A percentile compares a stretch with the other conserved stretches of the same genome.
phyloP scores from a whole-genome alignment of 2,113 vertebrate species.

The Lanius ludovicianus region DNA sequence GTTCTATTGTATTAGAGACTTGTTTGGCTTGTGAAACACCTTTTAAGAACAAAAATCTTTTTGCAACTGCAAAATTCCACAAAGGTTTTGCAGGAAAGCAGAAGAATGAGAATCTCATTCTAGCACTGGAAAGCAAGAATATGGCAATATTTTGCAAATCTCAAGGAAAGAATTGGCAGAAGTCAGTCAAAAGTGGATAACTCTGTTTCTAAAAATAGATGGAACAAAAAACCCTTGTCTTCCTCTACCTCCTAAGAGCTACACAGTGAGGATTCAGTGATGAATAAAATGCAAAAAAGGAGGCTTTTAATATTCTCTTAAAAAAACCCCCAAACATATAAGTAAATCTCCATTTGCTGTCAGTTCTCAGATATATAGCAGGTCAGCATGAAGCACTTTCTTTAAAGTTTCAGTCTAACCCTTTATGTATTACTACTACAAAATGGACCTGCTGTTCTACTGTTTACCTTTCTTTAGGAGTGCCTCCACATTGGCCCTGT shows the following conservation, averaged over 20 bases:
- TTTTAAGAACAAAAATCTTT: neutral
- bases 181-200: neutral
- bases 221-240: neutral
- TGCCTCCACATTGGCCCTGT: neutral
- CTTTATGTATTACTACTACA: neutral
- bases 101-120: neutral
- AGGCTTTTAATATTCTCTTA: neutral
- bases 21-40: neutral
- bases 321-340: neutral
- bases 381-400: neutral
- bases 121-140: neutral
- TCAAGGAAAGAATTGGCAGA: neutral
- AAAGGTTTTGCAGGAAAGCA: neutral
- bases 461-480: neutral
- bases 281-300: neutral
- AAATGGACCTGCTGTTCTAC: neutral
- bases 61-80: neutral
- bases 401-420: neutral
- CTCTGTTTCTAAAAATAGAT: neutral
- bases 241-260: neutral
- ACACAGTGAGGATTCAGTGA: neutral
- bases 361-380: neutral
- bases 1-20: neutral
- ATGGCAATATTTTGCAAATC: neutral
- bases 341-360: neutral